Base-by-base conservation (phyloP, 2,797 vertebrate species). In the Alcedo atthis region DNA sequence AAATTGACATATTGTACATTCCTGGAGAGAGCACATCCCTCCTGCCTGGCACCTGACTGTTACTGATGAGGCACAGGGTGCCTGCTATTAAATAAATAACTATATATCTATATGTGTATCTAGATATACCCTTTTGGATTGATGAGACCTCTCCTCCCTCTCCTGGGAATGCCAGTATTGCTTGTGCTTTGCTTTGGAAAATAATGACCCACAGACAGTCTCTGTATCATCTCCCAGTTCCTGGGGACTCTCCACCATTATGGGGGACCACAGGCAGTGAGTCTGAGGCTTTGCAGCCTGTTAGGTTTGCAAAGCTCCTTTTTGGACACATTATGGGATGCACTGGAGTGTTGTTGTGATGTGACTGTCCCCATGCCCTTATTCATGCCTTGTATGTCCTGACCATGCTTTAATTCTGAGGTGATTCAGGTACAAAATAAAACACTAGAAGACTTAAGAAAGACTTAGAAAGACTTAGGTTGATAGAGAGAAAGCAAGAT, bases 171-270 rank as follows among this genome's bases (percentile, higher is more conserved):
- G 17, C 8, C 25, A 26, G 16, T 19, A 9, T 11, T 3, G 0
- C 10, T 67, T 3, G 2, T 35, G 37, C 32, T 70, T 70, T 82
- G 69, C 28, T 76, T 45, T 62, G 18, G 18, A 58, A 61, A 45
- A 15, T 3, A 2, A 26, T 26, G 53, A 48, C 25, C 32, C 15
- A 35, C 14, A 70, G 17, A 9, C 5, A 32, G 21, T 8, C 26
- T 22, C 59, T n/a, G 49, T 15, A 12, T 15, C 0, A 1, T 28
- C 26, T 19, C 4, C 0, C 30, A 58, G 40, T 1, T 1, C 0
- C 59, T 33, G 28, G 18, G 37, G 11, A 58, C 35, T 35, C 26
- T 42, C 51, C 20, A 14, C n/a, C 6, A 2, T 19, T 51, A 26
- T 0, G 0, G 25, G 14, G 24, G 17, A 43, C 40, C 2, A 1